Evolutionary conservation across 2,888 invertebrate species (phyloP).

Genomic region (Myathropa florea): DNA sequence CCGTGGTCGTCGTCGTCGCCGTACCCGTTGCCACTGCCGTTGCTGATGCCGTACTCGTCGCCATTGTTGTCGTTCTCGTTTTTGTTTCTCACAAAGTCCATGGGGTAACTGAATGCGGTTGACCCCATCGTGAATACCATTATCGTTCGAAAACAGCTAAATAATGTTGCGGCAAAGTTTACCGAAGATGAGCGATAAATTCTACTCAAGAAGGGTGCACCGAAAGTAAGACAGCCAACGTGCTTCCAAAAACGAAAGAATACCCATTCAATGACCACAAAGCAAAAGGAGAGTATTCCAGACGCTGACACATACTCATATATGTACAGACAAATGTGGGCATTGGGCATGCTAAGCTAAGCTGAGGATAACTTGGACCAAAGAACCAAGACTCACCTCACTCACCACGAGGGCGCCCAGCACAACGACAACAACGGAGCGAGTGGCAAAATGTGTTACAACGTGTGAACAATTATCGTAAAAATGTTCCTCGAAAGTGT

Average conservation of each 20-base stretch:
- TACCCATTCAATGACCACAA: not conserved
- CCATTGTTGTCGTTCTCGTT: not conserved
- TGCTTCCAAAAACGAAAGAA: not conserved
- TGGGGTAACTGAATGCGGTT: constrained; percentile 50
- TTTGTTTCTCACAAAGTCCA: constrained; percentile 31
- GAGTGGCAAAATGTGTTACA: constrained; percentile 65
- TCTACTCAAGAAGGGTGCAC: constrained; percentile 31
- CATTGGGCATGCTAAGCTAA: not conserved
- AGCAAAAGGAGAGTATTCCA: not conserved
- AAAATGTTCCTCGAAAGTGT: constrained; percentile 69
- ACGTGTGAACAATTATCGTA: constrained; percentile 71
- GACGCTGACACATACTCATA: not conserved
- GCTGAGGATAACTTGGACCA: not conserved
- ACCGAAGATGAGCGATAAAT: constrained; percentile 62
- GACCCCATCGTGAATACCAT: constrained; percentile 65
- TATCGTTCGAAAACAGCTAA: constrained; percentile 53
- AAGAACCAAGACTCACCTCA: constrained; percentile 5
- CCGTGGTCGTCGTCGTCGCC: constrained; percentile 19
- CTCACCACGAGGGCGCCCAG: not conserved
- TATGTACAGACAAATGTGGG: too few species aligned
- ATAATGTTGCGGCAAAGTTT: constrained; percentile 59
- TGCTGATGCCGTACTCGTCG: constrained; percentile 5
- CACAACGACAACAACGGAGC: not conserved
- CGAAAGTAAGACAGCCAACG: not conserved
- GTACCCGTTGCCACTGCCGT: not conserved